Base-by-base conservation (phyloP, 2,888 invertebrate species). In the Orchestes rusci region DNA sequence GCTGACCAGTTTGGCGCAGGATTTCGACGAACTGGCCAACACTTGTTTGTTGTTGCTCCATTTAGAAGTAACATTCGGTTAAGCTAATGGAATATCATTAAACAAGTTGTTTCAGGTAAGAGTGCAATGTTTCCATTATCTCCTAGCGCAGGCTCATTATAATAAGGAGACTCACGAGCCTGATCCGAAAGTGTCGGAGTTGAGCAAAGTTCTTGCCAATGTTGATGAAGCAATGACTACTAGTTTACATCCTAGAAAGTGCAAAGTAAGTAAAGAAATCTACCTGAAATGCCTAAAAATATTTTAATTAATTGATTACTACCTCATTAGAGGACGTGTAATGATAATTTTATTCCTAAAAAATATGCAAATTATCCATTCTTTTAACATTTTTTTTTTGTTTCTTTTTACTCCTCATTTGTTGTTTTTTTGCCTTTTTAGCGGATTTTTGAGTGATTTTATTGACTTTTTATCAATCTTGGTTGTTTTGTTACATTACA, bases 101-200 rank as follows among this genome's bases (percentile, higher is more conserved):
- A 7, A 23, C 23, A 7, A 23, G 10, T 23, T 31, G 34, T 43
- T 68, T 73, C 40, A 58, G 83, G 82, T 79, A 87, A 48, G 94
- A 45, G 93, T 96, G 31, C 93, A 94, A 65, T 96, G 95, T 69
- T 95, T 96, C 73, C 91, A 91, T 72, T 93, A 92, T 71, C 73
- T 96, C 53, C 75, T 68, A 44, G 66, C 66, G 1, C 66, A 67
- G 43, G 63, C 63, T 2, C 63, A 72, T 51, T 65, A 69, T 43
- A 79, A 80, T 48, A 79, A 81, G 57, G 84, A 85, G 65, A 79
- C 80, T 39, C 79, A 86, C 53, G 86, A 87, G 56, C 82, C 83
- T 4, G 84, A 84, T 70, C 77, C 79, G 29, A 80, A 82, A 65
- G 84, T 84, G 30, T 73, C 84, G 47, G 83, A 86, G 59, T 71